A percentile compares a stretch with the other conserved stretches of the same genome.
These are phyloP conservation scores for Pedetes capensis DNA, from an alignment of 2,113 vertebrate species.

Conservation along the genomic window DNA sequence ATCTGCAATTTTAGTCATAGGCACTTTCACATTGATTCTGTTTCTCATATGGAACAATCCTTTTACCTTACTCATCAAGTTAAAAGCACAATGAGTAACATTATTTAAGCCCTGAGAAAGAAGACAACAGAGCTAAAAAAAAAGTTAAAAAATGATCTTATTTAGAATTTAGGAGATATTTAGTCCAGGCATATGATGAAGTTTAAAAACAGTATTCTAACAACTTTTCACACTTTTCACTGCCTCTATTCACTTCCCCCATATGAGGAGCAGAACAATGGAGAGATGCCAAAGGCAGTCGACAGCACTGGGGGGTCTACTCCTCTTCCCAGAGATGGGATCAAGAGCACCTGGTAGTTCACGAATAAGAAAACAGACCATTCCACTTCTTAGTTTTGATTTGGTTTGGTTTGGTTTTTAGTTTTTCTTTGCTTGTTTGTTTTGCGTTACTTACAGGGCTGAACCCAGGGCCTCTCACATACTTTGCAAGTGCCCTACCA, in stretches of 20 bases:
- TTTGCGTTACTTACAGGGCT: too few relatives aligned
- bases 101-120: background rate
- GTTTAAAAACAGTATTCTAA: constrained; percentile 27
- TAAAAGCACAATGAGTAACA: background rate
- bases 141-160: background rate
- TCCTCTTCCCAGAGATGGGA: background rate
- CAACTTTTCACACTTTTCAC: background rate
- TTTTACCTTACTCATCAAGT: constrained; percentile 7
- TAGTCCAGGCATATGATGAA: background rate
- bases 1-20: background rate
- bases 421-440: too few relatives aligned
- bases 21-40: background rate
- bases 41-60: background rate
- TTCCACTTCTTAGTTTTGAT: background rate
- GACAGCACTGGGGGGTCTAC: background rate
- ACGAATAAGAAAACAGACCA: background rate
- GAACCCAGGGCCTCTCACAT: too few relatives aligned
- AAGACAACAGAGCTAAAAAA: background rate
- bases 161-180: background rate
- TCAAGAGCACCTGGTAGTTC: background rate
- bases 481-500: too few relatives aligned
- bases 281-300: background rate
- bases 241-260: background rate
- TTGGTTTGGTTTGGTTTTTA: too few relatives aligned
- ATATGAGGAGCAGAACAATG: background rate